Evolutionary conservation across 2,113 vertebrate species (phyloP), one percentile per base, ranked within the genome.

Genomic region (Crypturellus undulatus): DNA sequence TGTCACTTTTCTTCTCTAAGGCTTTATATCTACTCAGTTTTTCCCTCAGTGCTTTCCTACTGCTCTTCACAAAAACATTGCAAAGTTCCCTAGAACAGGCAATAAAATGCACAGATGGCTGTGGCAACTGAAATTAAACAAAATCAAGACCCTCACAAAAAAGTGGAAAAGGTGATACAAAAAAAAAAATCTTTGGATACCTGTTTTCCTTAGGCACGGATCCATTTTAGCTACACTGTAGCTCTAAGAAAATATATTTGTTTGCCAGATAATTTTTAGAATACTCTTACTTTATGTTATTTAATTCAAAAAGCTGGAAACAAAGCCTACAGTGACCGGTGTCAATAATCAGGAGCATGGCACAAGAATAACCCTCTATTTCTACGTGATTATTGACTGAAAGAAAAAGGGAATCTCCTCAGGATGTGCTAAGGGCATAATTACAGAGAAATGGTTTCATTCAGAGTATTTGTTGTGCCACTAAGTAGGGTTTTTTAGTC

Each of bases 1-100:
- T 97, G 90, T 92, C 94, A 84, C 88, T 95, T 96, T 85, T 78
- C 79, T 87, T 76, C 85, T 96, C 84, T 77, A 62, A 87, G 80
- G 62, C 77, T 95, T 94, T 89, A 81, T 84, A 94, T 92, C 85
- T 90, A 47, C 88, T 65, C 94, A 88, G 2, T 90, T 95, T 93
- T 97, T 93, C 90, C 92, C 72, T 86, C 83, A 10, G 65, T 81
- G 62, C 82, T 95, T 96, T 93, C 82, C 83, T 76, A 88, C 88
- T 62, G 60, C 72, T 94, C 65, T 81, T 92, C 88, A 84, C 85
- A 65, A 92, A 92, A 94, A 78, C 69, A 79, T 22, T 75, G 62
- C 82, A 69, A 95, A 96, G 77, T 90, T 93, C 77, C 69, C 69
- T 43, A 90, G 88, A 96, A 90, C 12, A 72, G 43, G 47, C 73